Percentiles rank a stretch among this genome's conserved stretches.
Conservation (phyloP, 2,888 invertebrate genomes). For the Hedya salicella region DNA sequence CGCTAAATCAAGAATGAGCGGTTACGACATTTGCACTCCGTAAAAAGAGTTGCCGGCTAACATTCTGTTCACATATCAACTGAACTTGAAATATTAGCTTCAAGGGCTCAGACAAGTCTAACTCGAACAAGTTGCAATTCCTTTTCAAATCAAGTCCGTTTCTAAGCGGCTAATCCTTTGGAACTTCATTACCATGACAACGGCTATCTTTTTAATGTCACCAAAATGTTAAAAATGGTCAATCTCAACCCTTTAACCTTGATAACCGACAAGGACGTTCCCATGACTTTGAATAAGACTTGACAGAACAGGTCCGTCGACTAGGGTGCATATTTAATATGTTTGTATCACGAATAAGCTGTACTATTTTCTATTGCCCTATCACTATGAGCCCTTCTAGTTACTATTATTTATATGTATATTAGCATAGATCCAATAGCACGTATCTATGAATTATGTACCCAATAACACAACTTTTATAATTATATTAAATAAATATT, state of each 20-base stretch:
- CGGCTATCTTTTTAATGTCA: constrained; percentile 4
- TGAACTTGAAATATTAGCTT: no score
- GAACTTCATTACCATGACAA: constrained; percentile 16
- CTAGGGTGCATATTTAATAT: constrained; percentile 16
- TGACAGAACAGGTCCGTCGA: constrained; percentile 5
- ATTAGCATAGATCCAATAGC: background rate
- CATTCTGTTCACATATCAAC: no score
- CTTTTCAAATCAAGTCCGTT: background rate
- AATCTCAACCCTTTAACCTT: constrained; percentile 24
- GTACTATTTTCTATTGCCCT: constrained; percentile 2
- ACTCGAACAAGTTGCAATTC: background rate
- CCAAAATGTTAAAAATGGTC: constrained; percentile 10
- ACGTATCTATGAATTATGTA: no score
- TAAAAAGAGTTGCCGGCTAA: no score
- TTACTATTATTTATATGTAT: background rate
- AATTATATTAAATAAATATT: no score
- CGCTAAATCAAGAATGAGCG: no score
- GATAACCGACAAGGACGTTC: constrained; percentile 7
- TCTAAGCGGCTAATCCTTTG: constrained; percentile 6
- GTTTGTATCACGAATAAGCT: background rate
- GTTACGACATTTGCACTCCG: no score
- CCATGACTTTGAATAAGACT: constrained; percentile 5
- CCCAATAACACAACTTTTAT: no score
- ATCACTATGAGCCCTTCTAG: background rate
- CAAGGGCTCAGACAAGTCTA: background rate